These are phyloP conservation scores for Darevskia nairensis DNA, from an alignment of 2,797 vertebrate species.

Conservation along the genomic window DNA sequence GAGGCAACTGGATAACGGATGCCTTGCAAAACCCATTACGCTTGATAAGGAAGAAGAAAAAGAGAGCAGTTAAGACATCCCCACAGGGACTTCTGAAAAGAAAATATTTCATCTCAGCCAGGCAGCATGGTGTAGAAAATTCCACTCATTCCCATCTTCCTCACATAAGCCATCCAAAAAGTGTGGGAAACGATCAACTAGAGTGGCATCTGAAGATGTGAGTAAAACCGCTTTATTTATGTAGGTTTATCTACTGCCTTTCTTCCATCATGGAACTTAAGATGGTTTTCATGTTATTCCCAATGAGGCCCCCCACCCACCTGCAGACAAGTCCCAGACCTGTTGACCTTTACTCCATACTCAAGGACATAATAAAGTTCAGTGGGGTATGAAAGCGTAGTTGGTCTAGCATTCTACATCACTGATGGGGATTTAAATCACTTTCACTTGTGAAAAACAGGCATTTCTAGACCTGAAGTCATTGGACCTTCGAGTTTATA, in stretches of 20 bases:
- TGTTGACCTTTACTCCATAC: too few species aligned
- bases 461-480: too few species aligned
- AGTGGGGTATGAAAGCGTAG: too few species aligned
- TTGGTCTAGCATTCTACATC: not conserved
- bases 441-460: too few species aligned
- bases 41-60: conserved; percentile 61
- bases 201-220: not conserved
- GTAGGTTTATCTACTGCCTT: too few species aligned
- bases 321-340: too few species aligned
- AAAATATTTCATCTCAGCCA: not conserved
- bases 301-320: too few species aligned
- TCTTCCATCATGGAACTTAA: too few species aligned
- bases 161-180: not conserved
- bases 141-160: not conserved
- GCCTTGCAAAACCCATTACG: conserved; percentile 78
- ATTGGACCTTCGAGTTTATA: not conserved
- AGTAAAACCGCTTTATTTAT: not conserved
- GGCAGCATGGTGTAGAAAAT: conserved; percentile 13
- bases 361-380: too few species aligned
- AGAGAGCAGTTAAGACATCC: not conserved
- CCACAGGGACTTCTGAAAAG: not conserved
- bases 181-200: not conserved
- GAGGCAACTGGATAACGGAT: not conserved
- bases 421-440: not conserved
- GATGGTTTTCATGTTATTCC: too few species aligned